Evolutionary conservation across 2,888 invertebrate genomes (phyloP).

Genomic region (Pemphredon lugubris): DNA sequence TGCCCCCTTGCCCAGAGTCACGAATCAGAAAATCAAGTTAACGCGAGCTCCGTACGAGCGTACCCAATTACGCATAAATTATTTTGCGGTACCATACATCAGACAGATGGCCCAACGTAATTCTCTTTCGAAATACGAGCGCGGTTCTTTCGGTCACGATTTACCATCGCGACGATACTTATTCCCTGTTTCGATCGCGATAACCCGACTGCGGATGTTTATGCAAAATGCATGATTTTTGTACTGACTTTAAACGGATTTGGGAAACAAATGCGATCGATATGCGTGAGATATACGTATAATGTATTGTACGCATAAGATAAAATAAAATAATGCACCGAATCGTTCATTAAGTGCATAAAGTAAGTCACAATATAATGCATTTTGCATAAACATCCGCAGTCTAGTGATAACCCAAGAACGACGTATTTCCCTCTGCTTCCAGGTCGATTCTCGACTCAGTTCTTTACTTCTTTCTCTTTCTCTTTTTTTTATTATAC

Average conservation of each 20-base stretch:
- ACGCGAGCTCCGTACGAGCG: neutral
- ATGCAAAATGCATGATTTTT: too few relatives aligned
- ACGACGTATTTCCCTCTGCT: neutral
- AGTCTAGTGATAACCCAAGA: neutral
- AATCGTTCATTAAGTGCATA: too few relatives aligned
- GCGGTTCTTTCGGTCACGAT: conserved; percentile 32
- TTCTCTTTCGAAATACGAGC: neutral
- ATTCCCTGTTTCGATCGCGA: neutral
- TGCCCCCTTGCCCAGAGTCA: neutral
- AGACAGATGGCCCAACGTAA: too few relatives aligned
- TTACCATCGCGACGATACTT: neutral
- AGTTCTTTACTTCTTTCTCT: neutral
- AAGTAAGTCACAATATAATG: too few relatives aligned
- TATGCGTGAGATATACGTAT: too few relatives aligned
- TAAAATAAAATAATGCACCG: too few relatives aligned
- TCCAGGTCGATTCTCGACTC: neutral
- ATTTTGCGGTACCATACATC: neutral
- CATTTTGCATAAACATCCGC: too few relatives aligned
- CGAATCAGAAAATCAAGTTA: neutral
- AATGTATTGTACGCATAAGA: too few relatives aligned
- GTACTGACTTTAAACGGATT: too few relatives aligned
- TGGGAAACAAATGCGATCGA: too few relatives aligned
- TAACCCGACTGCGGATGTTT: too few relatives aligned
- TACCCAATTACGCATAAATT: neutral
- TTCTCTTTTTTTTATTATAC: conserved; percentile 1